These are phyloP conservation scores for Clarias laeviceps DNA, from an alignment of 2,797 vertebrate genomes.

Conservation along the genomic window DNA sequence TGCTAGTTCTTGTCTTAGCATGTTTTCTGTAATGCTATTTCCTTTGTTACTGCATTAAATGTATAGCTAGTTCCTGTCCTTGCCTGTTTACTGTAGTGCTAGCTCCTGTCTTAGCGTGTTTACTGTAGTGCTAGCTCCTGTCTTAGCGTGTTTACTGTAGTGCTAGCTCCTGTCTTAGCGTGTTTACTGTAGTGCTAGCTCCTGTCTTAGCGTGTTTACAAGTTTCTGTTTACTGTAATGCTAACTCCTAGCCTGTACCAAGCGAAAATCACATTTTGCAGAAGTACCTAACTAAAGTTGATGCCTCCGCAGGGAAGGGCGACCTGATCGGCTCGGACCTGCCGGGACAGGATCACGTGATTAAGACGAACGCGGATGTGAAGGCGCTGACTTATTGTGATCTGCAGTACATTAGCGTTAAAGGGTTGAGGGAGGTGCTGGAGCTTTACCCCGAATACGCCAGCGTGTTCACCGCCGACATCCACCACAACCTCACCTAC, in stretches of 20 bases:
- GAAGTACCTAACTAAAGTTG: background rate
- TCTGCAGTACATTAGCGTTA: slow-evolving; percentile 89
- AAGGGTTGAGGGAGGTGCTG: slow-evolving; percentile 88
- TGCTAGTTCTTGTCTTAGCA: background rate
- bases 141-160: background rate
- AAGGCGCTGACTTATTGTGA: slow-evolving; percentile 96
- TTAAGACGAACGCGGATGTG: slow-evolving; percentile 94
- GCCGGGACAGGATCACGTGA: slow-evolving; percentile 82
- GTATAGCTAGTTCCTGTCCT: background rate
- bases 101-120: background rate
- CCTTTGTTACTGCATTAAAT: too few relatives aligned
- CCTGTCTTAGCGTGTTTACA: background rate
- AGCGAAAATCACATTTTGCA: background rate
- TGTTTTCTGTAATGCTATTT: too few relatives aligned
- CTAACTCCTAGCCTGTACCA: background rate
- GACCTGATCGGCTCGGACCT: slow-evolving; percentile 94
- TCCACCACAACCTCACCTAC: slow-evolving; percentile 94
- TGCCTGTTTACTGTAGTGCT: background rate
- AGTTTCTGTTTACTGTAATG: background rate
- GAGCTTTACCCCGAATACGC: slow-evolving; percentile 91
- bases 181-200: background rate
- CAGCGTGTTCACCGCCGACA: slow-evolving; percentile 82
- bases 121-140: background rate
- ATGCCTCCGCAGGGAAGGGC: slow-evolving; percentile 83
- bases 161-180: background rate